These are phyloP conservation scores for Carterocephalus palaemon DNA, from an alignment of 2,888 invertebrate species.

Conservation along the genomic window DNA sequence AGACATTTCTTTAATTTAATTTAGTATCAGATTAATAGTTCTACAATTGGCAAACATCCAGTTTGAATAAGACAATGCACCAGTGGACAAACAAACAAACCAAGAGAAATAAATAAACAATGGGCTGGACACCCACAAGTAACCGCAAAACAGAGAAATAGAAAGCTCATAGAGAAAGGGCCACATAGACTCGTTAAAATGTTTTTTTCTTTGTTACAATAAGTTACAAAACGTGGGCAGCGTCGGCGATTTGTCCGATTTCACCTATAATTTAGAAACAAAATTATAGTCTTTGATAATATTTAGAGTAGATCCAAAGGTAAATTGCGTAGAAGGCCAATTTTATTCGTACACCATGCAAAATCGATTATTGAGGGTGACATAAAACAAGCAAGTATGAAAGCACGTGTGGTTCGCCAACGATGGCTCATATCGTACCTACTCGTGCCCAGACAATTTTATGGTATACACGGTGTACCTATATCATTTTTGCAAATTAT, in stretches of 20 bases:
- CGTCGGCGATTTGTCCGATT: conserved; percentile 51
- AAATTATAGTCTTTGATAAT: conserved; percentile 48
- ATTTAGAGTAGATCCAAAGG: too few species aligned
- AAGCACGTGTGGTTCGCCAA: too few species aligned
- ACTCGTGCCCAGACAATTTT: too few species aligned
- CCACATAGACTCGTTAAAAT: conserved; percentile 40
- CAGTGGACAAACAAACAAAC: conserved; percentile 15
- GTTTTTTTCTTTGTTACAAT: conserved; percentile 52
- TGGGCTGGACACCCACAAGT: conserved; percentile 32
- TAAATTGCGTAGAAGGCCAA: too few species aligned
- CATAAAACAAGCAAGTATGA: too few species aligned
- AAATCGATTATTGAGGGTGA: too few species aligned
- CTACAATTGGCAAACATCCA: conserved; percentile 22
- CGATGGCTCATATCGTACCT: too few species aligned
- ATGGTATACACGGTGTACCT: too few species aligned
- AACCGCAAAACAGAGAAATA: conserved; percentile 46
- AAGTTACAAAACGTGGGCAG: conserved; percentile 49
- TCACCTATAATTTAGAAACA: conserved; percentile 54
- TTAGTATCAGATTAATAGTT: conserved; percentile 25
- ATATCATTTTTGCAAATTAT: too few species aligned
- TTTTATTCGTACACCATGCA: too few species aligned
- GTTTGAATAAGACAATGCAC: conserved; percentile 17
- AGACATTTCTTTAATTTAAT: conserved; percentile 21
- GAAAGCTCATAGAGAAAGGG: conserved; percentile 61
- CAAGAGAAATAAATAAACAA: conserved; percentile 29